A percentile compares a stretch with the other conserved stretches of the same genome.
Evolutionary conservation across 1,140 invertebrate species (phyloP).

Genomic region (Bombus breviceps): DNA sequence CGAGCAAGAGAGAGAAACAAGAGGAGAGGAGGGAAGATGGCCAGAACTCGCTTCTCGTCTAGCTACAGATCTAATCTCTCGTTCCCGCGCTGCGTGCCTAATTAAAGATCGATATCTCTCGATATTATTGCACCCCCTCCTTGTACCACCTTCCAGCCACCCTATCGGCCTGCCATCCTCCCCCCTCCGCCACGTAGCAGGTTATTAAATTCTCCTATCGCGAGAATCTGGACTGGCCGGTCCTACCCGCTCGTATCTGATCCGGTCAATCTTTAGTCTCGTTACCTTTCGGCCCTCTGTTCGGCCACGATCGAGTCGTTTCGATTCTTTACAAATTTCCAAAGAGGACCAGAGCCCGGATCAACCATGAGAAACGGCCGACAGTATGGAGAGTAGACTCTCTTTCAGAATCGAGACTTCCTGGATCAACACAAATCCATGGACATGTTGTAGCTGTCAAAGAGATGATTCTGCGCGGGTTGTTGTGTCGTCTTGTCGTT

Average conservation of each 20-base stretch:
- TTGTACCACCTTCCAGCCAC: conserved; percentile 61
- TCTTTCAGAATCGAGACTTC: not conserved
- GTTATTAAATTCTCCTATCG: conserved; percentile 83
- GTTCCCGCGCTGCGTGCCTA: conserved; percentile 82
- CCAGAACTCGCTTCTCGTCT: conserved; percentile 72
- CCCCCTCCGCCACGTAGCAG: conserved; percentile 70
- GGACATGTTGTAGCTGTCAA: not conserved
- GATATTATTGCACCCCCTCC: conserved; percentile 81
- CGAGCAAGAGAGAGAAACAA: conserved; percentile 23
- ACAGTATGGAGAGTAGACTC: not conserved
- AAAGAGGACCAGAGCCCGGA: conserved; percentile 34
- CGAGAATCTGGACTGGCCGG: conserved; percentile 79
- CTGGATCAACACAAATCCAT: not conserved
- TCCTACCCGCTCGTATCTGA: conserved; percentile 79
- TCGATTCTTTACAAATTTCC: conserved; percentile 63
- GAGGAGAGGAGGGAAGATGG: conserved; percentile 43
- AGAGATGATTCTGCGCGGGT: not conserved
- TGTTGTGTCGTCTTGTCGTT: not conserved
- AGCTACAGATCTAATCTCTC: conserved; percentile 80
- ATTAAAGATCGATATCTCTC: conserved; percentile 83
- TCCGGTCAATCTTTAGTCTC: conserved; percentile 78
- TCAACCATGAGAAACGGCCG: conserved; percentile 1
- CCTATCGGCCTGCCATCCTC: conserved; percentile 48
- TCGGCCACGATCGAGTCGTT: conserved; percentile 47
- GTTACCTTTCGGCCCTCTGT: conserved; percentile 71